Base-by-base conservation (phyloP, 2,797 vertebrate genomes). In the Odontamblyopus rebecca region DNA sequence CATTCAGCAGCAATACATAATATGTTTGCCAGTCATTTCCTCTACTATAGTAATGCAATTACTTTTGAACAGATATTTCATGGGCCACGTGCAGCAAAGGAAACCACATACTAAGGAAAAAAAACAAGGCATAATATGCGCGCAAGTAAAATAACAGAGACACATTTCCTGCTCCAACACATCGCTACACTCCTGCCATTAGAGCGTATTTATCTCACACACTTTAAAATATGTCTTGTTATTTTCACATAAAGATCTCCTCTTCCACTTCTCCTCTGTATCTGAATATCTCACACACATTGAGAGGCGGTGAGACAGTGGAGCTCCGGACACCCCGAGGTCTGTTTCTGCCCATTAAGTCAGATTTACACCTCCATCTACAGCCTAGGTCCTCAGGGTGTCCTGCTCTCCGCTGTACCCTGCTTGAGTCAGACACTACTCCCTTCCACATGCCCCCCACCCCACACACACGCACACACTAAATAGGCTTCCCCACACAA, bases 161-260 rank as follows among this genome's bases (percentile, higher is more conserved):
- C 48, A 66, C 35, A 57, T 75, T 78, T 80, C 60, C 44, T 69
- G 32, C 63, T 69, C 67, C 71, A 2, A 35, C 75, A 76, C 57
- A 73, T 19, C 41, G 54, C 69, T 51, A 65, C 62, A 72, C 72
- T 18, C 76, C 66, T 67, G 72, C 65, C 60, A 84, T 87, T 87
- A 84, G 35, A 67, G 64, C 56, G 75, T 69, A 77, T 87, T 88
- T 79, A 83, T 85, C 81, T 85, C 77, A 75, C 78, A 79, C 68
- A 77, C 70, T 57, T 74, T 84, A 73, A 86, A 85, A 83, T 71
- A 79, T 76, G 72, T 71, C 71, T 79, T 57, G 44, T 74, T 75
- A 23, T 64, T 70, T 79, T 72, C 57, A 51, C 75, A 82, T 83
- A 72, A 81, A 85, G 69, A 68, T 79, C 69, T 12, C 65, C 75